Evolutionary conservation across 2,888 invertebrate genomes (phyloP), one percentile per base, ranked within the genome.

Genomic region (Julus scandinavius): DNA sequence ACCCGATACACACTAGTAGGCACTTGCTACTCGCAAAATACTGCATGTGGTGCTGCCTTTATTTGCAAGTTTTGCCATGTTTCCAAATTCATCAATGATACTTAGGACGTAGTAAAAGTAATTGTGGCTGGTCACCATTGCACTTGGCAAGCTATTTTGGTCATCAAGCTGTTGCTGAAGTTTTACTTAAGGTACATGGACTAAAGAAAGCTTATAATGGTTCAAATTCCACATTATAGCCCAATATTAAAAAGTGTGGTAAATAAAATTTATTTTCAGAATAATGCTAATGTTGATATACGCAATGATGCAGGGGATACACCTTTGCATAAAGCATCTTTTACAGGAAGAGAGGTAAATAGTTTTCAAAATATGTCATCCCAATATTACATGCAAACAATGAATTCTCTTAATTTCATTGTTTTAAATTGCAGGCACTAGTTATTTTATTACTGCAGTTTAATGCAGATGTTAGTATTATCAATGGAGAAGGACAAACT

Each of bases 71-170:
- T 29, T 29, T 29, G 29, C 29, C 29, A 29, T 29, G 29, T 29
- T 29, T 29, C 29, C 29, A 29, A 29, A 29, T 29, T 29, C 29
- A 29, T 29, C 29, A 29, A 29, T 29, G 29, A 29, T 29, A 29
- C 91, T 49, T 90, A 95, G 95, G 95, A 17, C 94, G 93, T 92
- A 93, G 92, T 87, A 95, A 95, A 91, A 93, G 94, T 89, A 95
- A 95, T 91, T 91, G 94, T 90, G 95, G 95, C 86, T 95, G 95
- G 95, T 95, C 95, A 0, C 94, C 95, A 0, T 92, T 95, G 1
- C 95, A 95, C 91, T 92, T 95, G 89, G 94, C 95, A 0, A 94
- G 95, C 72, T 95, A 95, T 91, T 95, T 95, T 92, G 95, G 95
- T 0, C 95, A 95, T 90, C 91, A 92, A 85, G 93, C 93, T 72